Percentiles rank a stretch among this genome's conserved stretches.
Conservation (phyloP, 1,140 invertebrate species). For the Leptonema lineaticorne region DNA sequence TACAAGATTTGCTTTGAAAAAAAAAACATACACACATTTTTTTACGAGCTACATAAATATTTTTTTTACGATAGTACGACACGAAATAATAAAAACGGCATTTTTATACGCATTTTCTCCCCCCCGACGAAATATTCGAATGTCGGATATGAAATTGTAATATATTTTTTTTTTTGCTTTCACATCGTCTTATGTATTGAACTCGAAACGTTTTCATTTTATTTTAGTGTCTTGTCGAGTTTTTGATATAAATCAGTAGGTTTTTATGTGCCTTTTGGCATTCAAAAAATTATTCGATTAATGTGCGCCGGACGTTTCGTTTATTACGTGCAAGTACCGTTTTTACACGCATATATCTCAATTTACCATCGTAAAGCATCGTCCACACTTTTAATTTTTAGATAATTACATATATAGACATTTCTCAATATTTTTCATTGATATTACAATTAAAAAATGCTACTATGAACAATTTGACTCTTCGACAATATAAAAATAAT, state of each 20-base stretch:
- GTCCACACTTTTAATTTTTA: neutral
- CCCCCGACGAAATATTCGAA: neutral
- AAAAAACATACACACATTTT: no score
- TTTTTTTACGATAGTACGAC: conserved; percentile 26
- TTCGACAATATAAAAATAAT: no score
- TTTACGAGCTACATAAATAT: conserved; percentile 30
- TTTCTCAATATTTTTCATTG: neutral
- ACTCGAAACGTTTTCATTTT: neutral
- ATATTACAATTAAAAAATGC: no score
- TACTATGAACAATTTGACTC: no score
- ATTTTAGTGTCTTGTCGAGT: neutral
- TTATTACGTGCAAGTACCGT: neutral
- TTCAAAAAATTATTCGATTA: conserved; percentile 13
- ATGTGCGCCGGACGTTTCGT: neutral
- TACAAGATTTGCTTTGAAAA: conserved; percentile 16
- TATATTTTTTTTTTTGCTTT: neutral
- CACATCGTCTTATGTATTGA: neutral
- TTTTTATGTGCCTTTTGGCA: conserved; percentile 8
- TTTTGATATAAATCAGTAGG: conserved; percentile 3
- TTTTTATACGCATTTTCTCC: neutral
- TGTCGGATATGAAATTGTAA: conserved; percentile 22
- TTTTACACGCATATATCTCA: neutral
- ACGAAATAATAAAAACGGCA: conserved; percentile 28
- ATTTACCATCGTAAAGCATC: no score
- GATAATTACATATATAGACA: neutral